phyloP scores from a whole-genome alignment of 2,888 invertebrate species.

The Gortyna flavago region DNA sequence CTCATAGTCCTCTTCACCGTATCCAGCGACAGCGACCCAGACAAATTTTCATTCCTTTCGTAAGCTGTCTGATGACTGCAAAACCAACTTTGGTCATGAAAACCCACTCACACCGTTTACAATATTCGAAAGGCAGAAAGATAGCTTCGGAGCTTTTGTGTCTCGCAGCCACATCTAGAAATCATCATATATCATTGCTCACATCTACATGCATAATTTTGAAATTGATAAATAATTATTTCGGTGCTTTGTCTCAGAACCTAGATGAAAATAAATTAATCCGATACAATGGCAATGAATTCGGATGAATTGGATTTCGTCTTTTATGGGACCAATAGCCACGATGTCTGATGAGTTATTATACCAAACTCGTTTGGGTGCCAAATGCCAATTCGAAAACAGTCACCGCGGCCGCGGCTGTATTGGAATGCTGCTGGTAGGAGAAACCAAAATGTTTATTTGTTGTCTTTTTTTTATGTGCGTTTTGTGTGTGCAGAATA shows the following conservation, averaged over 20 bases:
- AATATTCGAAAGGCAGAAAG: background rate
- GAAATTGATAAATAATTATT: background rate
- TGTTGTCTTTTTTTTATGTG: background rate
- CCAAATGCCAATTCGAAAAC: background rate
- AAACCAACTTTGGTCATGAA: no score
- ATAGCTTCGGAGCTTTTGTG: background rate
- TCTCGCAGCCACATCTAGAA: background rate
- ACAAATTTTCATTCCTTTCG: no score
- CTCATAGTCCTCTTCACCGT: background rate
- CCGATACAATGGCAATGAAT: background rate
- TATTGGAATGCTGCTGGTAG: background rate
- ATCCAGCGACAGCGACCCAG: no score
- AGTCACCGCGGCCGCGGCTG: background rate
- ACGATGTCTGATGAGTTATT: constrained; percentile 19
- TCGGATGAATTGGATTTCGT: background rate
- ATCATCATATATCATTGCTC: background rate
- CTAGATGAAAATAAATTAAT: background rate
- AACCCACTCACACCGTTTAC: no score
- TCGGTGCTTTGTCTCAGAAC: background rate
- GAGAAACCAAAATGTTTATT: background rate
- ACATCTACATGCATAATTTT: background rate
- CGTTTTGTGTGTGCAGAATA: no score
- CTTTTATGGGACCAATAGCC: constrained; percentile 15
- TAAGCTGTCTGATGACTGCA: no score
- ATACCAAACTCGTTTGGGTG: constrained; percentile 3